A percentile compares a stretch with the other conserved stretches of the same genome.
These are phyloP conservation scores for Carcharodon carcharias DNA, from an alignment of 2,797 vertebrate species.

Conservation along the genomic window DNA sequence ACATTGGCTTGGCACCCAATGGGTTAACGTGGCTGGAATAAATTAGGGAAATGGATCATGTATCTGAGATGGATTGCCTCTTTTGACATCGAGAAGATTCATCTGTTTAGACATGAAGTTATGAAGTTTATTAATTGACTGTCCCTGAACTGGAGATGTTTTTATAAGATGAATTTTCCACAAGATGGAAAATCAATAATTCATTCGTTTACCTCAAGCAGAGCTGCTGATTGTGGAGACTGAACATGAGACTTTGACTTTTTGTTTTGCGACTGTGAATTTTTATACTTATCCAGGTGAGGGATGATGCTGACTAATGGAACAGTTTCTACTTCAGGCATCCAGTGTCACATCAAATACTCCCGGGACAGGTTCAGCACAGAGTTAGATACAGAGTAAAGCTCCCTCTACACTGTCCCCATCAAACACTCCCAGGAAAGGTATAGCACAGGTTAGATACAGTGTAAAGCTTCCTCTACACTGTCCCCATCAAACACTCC, in stretches of 20 bases:
- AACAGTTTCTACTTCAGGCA: background rate
- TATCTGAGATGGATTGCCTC: background rate
- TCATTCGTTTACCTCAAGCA: conserved; percentile 26
- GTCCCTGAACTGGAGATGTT: conserved; percentile 30
- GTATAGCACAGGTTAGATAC: no score
- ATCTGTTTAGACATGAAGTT: conserved; percentile 4
- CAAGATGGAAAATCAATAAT: conserved; percentile 30
- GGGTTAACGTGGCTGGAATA: background rate
- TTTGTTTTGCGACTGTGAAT: background rate
- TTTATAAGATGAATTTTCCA: conserved; percentile 16
- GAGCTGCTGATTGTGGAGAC: background rate
- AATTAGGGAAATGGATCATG: background rate
- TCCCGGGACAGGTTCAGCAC: background rate
- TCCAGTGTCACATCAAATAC: background rate
- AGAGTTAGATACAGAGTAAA: background rate
- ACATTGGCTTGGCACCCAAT: background rate
- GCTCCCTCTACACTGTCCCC: background rate
- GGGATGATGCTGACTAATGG: background rate
- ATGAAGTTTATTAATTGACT: conserved; percentile 33
- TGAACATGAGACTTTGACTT: background rate
- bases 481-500: background rate
- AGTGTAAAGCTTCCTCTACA: background rate
- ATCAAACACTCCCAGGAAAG: no score
- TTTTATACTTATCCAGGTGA: background rate
- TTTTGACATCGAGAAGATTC: conserved; percentile 4